Percentiles rank a stretch among this genome's conserved stretches.
Evolutionary conservation across 2,888 invertebrate species (phyloP).

Genomic region (Strigamia transsilvanica): DNA sequence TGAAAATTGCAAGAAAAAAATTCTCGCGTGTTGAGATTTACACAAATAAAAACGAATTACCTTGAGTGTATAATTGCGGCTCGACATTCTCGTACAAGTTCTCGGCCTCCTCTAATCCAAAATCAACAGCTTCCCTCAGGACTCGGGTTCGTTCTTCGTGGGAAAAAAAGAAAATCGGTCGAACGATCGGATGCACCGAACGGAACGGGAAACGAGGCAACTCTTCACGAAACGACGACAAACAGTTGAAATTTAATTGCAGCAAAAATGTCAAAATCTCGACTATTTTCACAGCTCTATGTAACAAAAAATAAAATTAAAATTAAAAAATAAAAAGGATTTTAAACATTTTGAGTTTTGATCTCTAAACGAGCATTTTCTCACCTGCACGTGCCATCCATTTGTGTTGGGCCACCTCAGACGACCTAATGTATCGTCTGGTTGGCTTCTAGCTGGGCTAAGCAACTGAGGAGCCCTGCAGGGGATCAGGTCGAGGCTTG

Average conservation of each 20-base stretch:
- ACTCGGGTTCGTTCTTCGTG: constrained; percentile 44
- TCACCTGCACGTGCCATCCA: background rate
- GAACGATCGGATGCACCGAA: background rate
- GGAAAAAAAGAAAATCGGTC: constrained; percentile 18
- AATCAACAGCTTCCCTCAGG: constrained; percentile 65
- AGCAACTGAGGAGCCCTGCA: background rate
- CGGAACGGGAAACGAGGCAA: background rate
- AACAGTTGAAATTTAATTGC: background rate
- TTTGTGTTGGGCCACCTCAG: background rate
- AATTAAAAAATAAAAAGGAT: background rate
- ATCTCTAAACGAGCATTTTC: background rate
- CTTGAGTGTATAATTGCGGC: constrained; percentile 67
- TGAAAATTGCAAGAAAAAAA: constrained; percentile 3
- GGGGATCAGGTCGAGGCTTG: constrained; percentile 6
- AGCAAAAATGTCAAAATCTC: background rate
- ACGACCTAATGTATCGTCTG: background rate
- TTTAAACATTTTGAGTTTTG: background rate
- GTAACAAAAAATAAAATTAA: no score
- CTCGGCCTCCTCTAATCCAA: constrained; percentile 74
- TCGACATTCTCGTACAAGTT: constrained; percentile 72
- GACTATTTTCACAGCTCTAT: background rate
- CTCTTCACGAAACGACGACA: background rate
- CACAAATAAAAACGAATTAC: background rate
- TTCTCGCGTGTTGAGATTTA: no score
- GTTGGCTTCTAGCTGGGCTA: background rate